Evolutionary conservation across 2,888 invertebrate genomes (phyloP).

Genomic region (Lasioglossum oenotherae): DNA sequence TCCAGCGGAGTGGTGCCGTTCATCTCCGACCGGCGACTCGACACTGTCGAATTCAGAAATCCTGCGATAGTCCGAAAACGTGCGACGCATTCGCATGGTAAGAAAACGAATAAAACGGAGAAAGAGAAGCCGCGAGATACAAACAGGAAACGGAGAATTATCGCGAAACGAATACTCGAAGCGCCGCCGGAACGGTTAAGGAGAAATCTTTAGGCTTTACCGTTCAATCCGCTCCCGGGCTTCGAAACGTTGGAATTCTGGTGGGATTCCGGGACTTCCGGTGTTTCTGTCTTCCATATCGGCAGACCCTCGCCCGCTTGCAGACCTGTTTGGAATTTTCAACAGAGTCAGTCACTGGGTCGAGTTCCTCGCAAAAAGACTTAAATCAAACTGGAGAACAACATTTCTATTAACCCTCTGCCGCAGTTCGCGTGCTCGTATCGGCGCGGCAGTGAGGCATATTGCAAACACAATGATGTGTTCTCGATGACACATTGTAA

Average conservation of each 20-base stretch:
- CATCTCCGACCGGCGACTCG: conserved; percentile 84
- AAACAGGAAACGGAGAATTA: not conserved
- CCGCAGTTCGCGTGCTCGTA: not conserved
- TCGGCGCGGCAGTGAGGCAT: not conserved
- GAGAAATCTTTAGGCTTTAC: conserved; percentile 64
- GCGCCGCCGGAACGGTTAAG: not conserved
- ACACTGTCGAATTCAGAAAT: conserved; percentile 84
- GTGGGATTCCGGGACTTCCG: conserved; percentile 80
- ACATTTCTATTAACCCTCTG: not conserved
- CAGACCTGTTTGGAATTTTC: conserved; percentile 70
- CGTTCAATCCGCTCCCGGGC: conserved; percentile 80
- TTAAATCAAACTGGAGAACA: not conserved
- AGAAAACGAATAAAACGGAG: conserved; percentile 1
- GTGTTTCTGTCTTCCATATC: conserved; percentile 81
- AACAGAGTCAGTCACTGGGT: not conserved
- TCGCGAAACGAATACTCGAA: not conserved
- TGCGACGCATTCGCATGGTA: conserved; percentile 61
- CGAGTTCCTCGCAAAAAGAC: not conserved
- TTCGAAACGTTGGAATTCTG: conserved; percentile 81
- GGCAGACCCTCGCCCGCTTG: conserved; percentile 79
- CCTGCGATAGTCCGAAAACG: conserved; percentile 80
- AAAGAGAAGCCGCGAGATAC: not conserved
- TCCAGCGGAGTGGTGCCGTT: conserved; percentile 85
- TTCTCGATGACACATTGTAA: not conserved
- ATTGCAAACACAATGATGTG: no score